Conservation (phyloP, 2,888 invertebrate genomes). For the Nephrotoma guestfalica region DNA sequence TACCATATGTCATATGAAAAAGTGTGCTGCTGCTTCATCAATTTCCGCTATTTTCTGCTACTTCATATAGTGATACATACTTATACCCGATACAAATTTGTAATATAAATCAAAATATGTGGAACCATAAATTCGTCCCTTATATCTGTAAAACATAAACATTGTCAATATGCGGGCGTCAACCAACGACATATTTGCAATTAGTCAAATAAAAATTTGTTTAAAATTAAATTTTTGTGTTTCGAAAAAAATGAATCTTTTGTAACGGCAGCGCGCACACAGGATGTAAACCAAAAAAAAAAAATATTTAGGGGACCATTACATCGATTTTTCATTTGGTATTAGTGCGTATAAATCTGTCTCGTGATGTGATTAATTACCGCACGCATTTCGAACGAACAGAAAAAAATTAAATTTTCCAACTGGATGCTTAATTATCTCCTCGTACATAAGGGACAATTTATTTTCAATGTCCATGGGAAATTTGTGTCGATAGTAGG, state of each 20-base stretch:
- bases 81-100: neutral
- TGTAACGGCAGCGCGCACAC: neutral
- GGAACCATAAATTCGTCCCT: neutral
- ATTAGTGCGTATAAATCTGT: neutral
- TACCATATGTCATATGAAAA: neutral
- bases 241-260: neutral
- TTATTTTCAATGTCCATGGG: neutral
- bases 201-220: neutral
- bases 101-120: neutral
- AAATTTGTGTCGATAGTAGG: neutral
- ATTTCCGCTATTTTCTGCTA: neutral
- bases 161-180: neutral
- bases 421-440: neutral
- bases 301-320: neutral
- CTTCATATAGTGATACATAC: neutral
- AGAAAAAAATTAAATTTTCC: neutral
- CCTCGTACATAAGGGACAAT: neutral
- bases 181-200: neutral
- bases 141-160: neutral
- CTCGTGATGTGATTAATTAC: neutral
- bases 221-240: neutral
- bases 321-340: neutral
- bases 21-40: neutral
- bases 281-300: neutral
- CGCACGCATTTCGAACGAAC: neutral